Percentiles rank a stretch among this genome's conserved stretches.
Evolutionary conservation across 2,797 vertebrate species (phyloP).

Genomic region (Eulemur albifrons): DNA sequence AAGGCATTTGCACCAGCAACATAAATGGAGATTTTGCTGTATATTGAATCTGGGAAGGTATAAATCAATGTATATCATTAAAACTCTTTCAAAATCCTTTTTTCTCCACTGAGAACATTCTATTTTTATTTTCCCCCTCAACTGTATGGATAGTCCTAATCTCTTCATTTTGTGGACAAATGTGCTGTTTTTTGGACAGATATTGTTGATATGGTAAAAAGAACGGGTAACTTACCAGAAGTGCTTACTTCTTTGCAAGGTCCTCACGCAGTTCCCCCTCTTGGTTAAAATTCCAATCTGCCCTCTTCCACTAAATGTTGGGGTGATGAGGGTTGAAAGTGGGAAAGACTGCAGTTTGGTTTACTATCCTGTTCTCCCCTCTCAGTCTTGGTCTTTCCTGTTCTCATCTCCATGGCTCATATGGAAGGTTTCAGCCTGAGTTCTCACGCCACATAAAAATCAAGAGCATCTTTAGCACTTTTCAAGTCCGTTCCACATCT

Average conservation of each 20-base stretch:
- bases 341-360: background rate
- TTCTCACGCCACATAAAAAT: background rate
- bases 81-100: slow-evolving; percentile 22
- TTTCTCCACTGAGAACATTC: background rate
- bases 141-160: background rate
- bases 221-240: background rate
- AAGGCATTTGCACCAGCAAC: background rate
- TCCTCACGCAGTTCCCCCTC: background rate
- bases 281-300: background rate
- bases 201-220: background rate
- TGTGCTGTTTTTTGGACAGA: background rate
- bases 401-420: background rate
- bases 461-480: background rate
- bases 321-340: fast-evolving
- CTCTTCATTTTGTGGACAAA: slow-evolving; percentile 12
- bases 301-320: background rate
- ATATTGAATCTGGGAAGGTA: background rate
- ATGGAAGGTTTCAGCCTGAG: background rate
- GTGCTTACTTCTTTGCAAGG: background rate
- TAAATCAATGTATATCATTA: slow-evolving; percentile 1
- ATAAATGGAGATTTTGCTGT: background rate
- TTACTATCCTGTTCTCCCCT: background rate
- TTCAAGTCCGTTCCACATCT: background rate
- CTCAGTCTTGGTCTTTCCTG: background rate
- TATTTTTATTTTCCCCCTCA: slow-evolving; percentile 32